Percentiles rank a stretch among this genome's conserved stretches.
phyloP scores from a whole-genome alignment of 1,140 invertebrate genomes.

The Panagrolaimus sp. region DNA sequence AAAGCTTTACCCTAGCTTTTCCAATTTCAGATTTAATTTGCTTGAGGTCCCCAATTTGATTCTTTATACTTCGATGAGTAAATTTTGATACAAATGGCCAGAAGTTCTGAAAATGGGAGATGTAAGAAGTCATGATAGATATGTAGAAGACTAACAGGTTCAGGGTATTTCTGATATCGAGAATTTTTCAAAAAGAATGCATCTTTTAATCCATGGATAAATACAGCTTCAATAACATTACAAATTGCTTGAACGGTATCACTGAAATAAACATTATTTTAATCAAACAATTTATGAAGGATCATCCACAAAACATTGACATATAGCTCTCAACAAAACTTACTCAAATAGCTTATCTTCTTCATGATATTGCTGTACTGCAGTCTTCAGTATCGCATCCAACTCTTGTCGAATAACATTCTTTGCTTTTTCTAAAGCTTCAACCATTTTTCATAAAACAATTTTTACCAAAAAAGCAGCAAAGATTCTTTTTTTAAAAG shows the following conservation, averaged over 20 bases:
- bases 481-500: not conserved
- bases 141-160: constrained; percentile 42
- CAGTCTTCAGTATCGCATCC: constrained; percentile 16
- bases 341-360: constrained; percentile 9
- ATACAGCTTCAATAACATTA: constrained; percentile 49
- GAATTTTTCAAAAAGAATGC: constrained; percentile 55
- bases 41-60: constrained; percentile 47
- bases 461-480: not conserved
- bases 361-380: not conserved
- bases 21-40: constrained; percentile 55
- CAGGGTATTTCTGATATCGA: constrained; percentile 51
- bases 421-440: constrained; percentile 15
- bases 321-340: not conserved
- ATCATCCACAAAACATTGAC: too few species aligned
- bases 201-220: constrained; percentile 56
- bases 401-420: constrained; percentile 18
- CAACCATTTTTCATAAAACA: not conserved
- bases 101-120: constrained; percentile 47
- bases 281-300: not conserved
- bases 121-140: not conserved
- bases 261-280: constrained; percentile 10
- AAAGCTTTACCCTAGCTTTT: constrained; percentile 44
- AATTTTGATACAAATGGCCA: constrained; percentile 58
- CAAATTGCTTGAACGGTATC: constrained; percentile 35
- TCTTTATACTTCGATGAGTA: constrained; percentile 46